Base-by-base conservation (phyloP, 2,888 invertebrate species). In the Digitonthophagus gazella region DNA sequence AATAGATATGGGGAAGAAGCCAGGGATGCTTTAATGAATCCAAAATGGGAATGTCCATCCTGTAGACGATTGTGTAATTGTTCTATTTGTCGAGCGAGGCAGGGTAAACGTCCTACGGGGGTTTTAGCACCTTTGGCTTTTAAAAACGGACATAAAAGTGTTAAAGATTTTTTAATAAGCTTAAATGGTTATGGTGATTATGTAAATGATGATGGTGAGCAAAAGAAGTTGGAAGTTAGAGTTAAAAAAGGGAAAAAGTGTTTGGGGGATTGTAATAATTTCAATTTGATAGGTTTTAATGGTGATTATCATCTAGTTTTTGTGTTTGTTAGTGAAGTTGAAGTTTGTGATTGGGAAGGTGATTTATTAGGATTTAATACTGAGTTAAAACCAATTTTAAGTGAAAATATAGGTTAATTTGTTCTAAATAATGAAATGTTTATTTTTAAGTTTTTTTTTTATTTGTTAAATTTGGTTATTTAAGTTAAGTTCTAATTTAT, bases 1-100 rank as follows among this genome's bases (percentile, higher is more conserved):
- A 86, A 86, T 75, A 81, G 88, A 67, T 88, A 88, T 74, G 88
- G 88, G 1, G 88, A 88, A 77, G 83, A 84, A 74, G 86, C 85
- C 0, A 77, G 78, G 15, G 80, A 75, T 14, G 86, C 85, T 6
- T 78, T 88, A 22, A 81, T 82, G 75, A 82, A 88, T 77, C 84
- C 86, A 15, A 75, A 80, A 54, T 85, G 85, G 85, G 73, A 76
- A 20, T 88, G 88, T 72, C 87, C 87, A n/a, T 85, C 86, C 2
- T 88, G 88, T 73, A 79, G 87, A 67, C 84, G 82, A 3, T 81
- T 86, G 58, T 88, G 88, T 77, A 88, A 88, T 77, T 88, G 88
- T 75, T 87, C 86, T 61, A 85, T 87, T 75, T 88, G 88, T 76
- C 82, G 87, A 57, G 82, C 81, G 20, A 82, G 82, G 65, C 79